Conservation (phyloP, 2,797 vertebrate species). For the Mergus octosetaceus region DNA sequence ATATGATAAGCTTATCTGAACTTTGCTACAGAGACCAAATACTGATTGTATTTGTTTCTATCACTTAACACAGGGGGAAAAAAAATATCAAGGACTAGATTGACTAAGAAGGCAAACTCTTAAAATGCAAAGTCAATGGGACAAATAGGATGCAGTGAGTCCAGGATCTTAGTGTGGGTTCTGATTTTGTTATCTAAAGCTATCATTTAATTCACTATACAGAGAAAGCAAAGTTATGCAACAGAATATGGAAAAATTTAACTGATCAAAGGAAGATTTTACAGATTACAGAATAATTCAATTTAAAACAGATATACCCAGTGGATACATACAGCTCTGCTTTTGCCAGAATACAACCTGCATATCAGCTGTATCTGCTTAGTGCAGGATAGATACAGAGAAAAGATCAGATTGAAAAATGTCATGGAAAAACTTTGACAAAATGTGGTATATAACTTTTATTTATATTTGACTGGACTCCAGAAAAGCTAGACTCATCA, state of each 20-base stretch:
- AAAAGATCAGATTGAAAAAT: conserved; percentile 3
- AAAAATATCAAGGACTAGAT: neutral
- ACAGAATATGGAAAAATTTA: neutral
- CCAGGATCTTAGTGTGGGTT: neutral
- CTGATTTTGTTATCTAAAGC: neutral
- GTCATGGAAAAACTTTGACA: neutral
- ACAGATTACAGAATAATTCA: neutral
- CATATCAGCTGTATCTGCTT: neutral
- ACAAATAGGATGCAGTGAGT: neutral
- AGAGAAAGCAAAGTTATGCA: neutral
- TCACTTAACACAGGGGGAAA: neutral
- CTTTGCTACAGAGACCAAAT: neutral
- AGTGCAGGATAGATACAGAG: neutral
- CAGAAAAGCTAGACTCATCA: conserved; percentile 32
- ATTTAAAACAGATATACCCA: neutral
- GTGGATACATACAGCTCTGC: neutral
- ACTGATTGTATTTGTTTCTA: neutral
- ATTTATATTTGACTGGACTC: conserved; percentile 12
- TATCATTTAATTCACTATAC: neutral
- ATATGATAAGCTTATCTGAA: neutral
- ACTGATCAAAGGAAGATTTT: neutral
- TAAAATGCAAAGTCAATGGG: neutral
- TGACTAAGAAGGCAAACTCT: neutral
- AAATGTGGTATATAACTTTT: neutral
- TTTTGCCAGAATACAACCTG: neutral